Base-by-base conservation (phyloP, 53 echinoderm and acorn worm genomes). In the Glandiceps talaboti region DNA sequence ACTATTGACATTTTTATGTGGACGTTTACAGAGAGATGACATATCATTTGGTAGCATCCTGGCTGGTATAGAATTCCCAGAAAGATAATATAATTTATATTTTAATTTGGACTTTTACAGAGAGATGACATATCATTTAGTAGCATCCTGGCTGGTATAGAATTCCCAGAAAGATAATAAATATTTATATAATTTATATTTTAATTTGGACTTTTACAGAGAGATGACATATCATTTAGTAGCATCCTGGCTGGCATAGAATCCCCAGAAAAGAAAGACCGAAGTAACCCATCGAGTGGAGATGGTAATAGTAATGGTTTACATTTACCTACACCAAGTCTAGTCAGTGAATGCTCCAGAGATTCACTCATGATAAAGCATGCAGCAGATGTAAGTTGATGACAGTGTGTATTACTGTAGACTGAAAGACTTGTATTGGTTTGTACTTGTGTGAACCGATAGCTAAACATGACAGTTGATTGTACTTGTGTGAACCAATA, bases 211-310 rank as follows among this genome's bases (percentile, higher is more conserved):
- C n/a, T n/a, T 31, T 0, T 81, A 29, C 82, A 94, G 94, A 86
- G 76, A 77, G 80, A 80, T 25, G 94, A 94, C 33, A 89, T 94
- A 27, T 94, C 92, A 0, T 77, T 92, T 33, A 86, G 88, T 79
- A 88, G 92, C 31, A 83, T 94, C 33, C 82, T 94, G 10, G 92
- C 85, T 25, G 85, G 90, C 30, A 82, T 94, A 1, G 94, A 94
- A 27, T 90, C 90, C 1, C 91, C 90, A 14, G 90, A 90, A 81
- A 89, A 92, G 86, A 88, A 88, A 27, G 91, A 92, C 25, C 76
- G 82, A 33, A 80, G 79, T 12, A 33, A 27, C 76, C 76, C 32
- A 25, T 74, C 79, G 27, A 82, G 73, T 26, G 30, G 81, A 33
- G 30, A 32, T 1, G 73, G 78, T 73, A 82, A 64, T 20, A 30